Evolutionary conservation across 2,888 invertebrate genomes (phyloP), one percentile per base, ranked within the genome.

Genomic region (Drosophila pullipes): DNA sequence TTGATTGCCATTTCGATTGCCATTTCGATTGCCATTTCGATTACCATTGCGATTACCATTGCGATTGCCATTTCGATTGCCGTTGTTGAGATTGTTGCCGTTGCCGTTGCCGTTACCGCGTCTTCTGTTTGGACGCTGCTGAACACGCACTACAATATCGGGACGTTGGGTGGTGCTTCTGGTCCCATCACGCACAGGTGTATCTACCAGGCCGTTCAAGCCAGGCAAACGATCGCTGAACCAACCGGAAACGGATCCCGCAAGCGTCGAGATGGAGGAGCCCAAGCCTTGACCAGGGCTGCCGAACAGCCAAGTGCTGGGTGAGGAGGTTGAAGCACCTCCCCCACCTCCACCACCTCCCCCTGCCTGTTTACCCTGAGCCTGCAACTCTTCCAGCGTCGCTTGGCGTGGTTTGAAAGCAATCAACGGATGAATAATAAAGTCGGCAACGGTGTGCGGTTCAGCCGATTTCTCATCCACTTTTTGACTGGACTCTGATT

Each of bases 221-320:
- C 84, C 18, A 85, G 76, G 39, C 28, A 92, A 70, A 5, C 92
- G 92, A 76, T 91, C 91, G 33, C 84, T 92, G 31, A 93, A 79
- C 92, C 93, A 92, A 10, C 92, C 91, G 4, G 91, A 88, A 1
- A 92, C 86, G 4, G 92, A 91, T 16, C 91, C 93, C 0, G 92
- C 92, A 65, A 91, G 60, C 4, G 89, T 87, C 0, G 90, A 88
- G 61, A 88, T 79, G 0, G 89, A 87, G 3, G 92, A 90, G 16
- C 91, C 90, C 16, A 93, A 58, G 13, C 89, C 82, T 72, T 91
- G 92, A 13, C 89, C 92, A 7, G 92, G 77, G 75, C 86, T 91
- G 74, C 91, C 88, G 7, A 92, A 93, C 11, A 84, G 72, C 74
- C 86, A 86, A 7, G 85, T 78, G 63, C 75, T 61, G 0, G 83